A percentile compares a stretch with the other conserved stretches of the same genome.
Conservation (phyloP, 2,113 vertebrate species). For the Mystacornis crossleyi region DNA sequence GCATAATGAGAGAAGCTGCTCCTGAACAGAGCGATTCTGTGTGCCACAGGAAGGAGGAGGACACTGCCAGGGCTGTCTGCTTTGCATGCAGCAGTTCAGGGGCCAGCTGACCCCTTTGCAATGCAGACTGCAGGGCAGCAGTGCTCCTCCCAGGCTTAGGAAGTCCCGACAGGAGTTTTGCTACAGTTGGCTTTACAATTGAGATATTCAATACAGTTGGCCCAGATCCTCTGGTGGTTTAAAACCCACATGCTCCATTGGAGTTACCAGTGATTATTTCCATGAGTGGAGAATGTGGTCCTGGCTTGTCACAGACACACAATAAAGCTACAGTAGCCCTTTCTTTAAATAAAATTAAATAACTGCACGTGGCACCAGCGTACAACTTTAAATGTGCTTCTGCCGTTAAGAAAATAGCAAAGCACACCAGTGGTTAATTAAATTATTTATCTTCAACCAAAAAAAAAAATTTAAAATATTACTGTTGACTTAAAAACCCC, state of each 20-base stretch:
- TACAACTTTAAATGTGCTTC: conserved; percentile 14
- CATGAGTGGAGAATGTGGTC: not conserved
- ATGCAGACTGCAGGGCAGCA: not conserved
- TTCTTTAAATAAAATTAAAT: conserved; percentile 55
- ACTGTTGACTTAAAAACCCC: not conserved
- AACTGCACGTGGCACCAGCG: not conserved
- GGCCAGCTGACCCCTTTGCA: not conserved
- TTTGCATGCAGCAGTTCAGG: not conserved
- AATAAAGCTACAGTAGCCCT: conserved; percentile 55
- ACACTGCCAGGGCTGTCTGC: not conserved
- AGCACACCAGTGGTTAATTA: not conserved
- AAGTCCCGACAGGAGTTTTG: not conserved
- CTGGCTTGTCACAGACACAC: conserved; percentile 31
- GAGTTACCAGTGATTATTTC: conserved; percentile 30
- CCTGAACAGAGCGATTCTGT: not conserved
- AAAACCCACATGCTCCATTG: conserved; percentile 31
- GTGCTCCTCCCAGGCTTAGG: not conserved
- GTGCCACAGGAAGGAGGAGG: not conserved
- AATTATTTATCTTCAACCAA: conserved; percentile 19
- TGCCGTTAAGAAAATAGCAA: conserved; percentile 21
- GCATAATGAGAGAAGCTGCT: not conserved
- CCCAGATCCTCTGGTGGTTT: not conserved
- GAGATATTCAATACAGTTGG: not conserved
- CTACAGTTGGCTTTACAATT: not conserved
- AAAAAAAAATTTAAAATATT: not conserved